Evolutionary conservation across 2,888 invertebrate genomes (phyloP), one percentile per base, ranked within the genome.

Genomic region (Sphaerophoria taeniata): DNA sequence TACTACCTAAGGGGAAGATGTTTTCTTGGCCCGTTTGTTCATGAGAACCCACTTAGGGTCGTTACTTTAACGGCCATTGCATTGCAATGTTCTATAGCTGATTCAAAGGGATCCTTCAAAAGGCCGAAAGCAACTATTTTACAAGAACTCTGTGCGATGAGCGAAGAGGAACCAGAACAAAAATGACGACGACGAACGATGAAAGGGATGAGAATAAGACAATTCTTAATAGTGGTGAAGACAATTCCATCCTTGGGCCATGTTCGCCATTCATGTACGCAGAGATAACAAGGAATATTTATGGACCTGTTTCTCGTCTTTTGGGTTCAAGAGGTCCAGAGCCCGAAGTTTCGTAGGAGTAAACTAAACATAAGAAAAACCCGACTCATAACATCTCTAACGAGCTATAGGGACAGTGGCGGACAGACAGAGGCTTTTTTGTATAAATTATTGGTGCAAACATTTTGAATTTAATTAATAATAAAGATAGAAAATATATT

Each of bases 401-500:
- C 39, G 55, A 14, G 33, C 24, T 24, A 24, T 24, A 24, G 24
- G 24, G 24, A 24, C 24, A 24, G 24, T 24, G 24, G 24, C 24
- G 24, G 24, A 24, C 24, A 56, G 16, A 31, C 47, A 58, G 49
- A 60, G 77, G 67, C 79, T 79, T 73, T 81, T 60, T 56, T 70
- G 60, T 76, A 81, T 85, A 85, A 85, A 81, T 81, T 85, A 85
- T 76, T 73, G 76, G 65, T 34, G 76, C 76, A 85, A 85, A 76
- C 85, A 77, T 85, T 85, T 81, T 85, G 85, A 85, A 85, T 85
- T 85, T 85, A 85, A 85, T 85, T 85, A 85, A 85, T 85, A 81
- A 80, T 85, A 80, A 84, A 81, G 76, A 70, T 76, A 11, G 75
- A 73, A 65, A 63, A 73, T 76, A 85, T 81, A 81, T 76, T 85